Percentiles rank a stretch among this genome's conserved stretches.
Evolutionary conservation across 92 coral and sea anemone species (phyloP).

Genomic region (Isaurus tuberculatus): DNA sequence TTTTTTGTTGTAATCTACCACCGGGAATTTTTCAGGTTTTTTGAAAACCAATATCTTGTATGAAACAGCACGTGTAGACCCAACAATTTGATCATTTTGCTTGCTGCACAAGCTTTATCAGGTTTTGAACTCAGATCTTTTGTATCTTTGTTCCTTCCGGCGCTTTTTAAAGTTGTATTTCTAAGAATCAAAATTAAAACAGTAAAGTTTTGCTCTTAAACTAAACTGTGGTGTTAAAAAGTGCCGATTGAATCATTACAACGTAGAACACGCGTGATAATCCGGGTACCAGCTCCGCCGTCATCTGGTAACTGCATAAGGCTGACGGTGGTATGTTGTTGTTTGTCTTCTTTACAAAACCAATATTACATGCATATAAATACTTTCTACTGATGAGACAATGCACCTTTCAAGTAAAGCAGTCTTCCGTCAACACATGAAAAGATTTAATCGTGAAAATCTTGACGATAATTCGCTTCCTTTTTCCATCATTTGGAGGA

Average conservation of each 20-base stretch:
- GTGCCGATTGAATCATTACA: not conserved
- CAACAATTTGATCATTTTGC: too few relatives aligned
- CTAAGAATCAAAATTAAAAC: too few relatives aligned
- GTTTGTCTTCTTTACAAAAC: not conserved
- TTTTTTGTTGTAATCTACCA: too few relatives aligned
- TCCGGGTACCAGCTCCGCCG: constrained; percentile 20
- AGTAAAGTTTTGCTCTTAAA: too few relatives aligned
- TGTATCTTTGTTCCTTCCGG: too few relatives aligned
- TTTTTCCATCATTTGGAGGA: not conserved
- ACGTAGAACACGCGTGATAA: not conserved
- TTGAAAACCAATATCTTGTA: too few relatives aligned
- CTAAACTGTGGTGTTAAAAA: not conserved
- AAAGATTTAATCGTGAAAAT: not conserved
- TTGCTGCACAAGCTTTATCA: too few relatives aligned
- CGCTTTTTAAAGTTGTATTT: too few relatives aligned
- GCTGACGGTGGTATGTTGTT: not conserved
- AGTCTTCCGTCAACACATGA: not conserved
- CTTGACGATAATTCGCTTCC: not conserved
- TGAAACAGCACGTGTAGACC: too few relatives aligned
- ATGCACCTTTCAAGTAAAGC: constrained; percentile 23
- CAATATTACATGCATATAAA: constrained; percentile 10
- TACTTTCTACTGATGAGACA: not conserved
- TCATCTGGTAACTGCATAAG: constrained; percentile 7
- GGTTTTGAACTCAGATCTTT: too few relatives aligned
- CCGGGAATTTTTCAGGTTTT: too few relatives aligned